Evolutionary conservation across 2,888 invertebrate genomes (phyloP).

Genomic region (Palloptera scutellata): DNA sequence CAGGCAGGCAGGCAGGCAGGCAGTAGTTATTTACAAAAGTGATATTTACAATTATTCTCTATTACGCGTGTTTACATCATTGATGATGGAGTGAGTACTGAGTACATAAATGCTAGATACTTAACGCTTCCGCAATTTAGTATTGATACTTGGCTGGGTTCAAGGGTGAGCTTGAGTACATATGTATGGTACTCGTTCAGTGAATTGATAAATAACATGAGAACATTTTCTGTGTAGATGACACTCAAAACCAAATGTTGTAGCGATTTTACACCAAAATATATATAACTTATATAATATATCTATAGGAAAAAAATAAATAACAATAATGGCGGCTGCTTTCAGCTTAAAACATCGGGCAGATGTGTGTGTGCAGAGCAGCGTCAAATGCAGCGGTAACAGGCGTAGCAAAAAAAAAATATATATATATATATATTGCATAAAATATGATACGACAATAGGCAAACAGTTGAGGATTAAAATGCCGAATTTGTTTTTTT

Average conservation of each 20-base stretch:
- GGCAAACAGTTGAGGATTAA: conserved; percentile 23
- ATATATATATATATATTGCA: conserved; percentile 26
- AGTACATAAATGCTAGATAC: conserved; percentile 12
- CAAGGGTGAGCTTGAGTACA: too few relatives aligned
- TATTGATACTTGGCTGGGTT: too few relatives aligned
- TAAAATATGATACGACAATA: conserved; percentile 4
- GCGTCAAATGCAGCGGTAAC: not conserved
- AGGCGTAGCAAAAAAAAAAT: conserved; percentile 6
- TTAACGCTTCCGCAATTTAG: conserved; percentile 24
- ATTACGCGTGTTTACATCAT: conserved; percentile 15
- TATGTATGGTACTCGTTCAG: too few relatives aligned
- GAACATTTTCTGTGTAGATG: conserved; percentile 30
- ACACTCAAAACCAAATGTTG: conserved; percentile 44
- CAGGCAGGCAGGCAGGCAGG: conserved; percentile 20
- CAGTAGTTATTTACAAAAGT: conserved; percentile 23
- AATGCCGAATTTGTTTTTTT: conserved; percentile 9
- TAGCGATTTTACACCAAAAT: conserved; percentile 28
- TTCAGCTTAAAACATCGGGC: conserved; percentile 3
- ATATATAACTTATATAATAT: too few relatives aligned
- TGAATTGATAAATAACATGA: conserved; percentile 5
- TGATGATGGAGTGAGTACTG: conserved; percentile 1
- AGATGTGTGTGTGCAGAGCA: not conserved
- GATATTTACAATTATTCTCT: conserved; percentile 32
- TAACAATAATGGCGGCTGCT: conserved; percentile 9
- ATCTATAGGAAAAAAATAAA: conserved; percentile 2